Conservation (phyloP, 2,113 vertebrate species). For the Hassar affinis region DNA sequence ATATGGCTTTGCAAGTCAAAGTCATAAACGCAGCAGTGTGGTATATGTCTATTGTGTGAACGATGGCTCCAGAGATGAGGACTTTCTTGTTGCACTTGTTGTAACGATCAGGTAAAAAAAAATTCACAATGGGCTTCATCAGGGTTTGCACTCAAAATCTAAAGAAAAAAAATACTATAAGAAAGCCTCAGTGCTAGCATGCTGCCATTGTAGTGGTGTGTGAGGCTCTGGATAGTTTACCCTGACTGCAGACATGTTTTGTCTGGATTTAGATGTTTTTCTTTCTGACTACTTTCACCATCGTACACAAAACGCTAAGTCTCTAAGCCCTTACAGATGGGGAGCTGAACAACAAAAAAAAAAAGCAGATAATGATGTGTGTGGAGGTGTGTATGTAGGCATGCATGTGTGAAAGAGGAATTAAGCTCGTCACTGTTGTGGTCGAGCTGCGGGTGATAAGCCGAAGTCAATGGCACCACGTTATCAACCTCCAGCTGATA, state of each 20-base stretch:
- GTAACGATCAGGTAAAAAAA: not conserved
- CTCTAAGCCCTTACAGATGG: slow-evolving; percentile 4
- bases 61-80: slow-evolving; percentile 7
- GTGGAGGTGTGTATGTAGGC: slow-evolving; percentile 19
- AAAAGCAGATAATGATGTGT: not conserved
- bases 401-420: slow-evolving; percentile 21
- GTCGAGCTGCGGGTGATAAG: slow-evolving; percentile 41
- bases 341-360: not conserved
- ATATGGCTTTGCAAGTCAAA: slow-evolving; percentile 30
- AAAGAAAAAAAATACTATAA: not conserved
- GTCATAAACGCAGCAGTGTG: slow-evolving; percentile 5
- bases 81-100: slow-evolving; percentile 1
- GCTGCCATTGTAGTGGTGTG: not conserved
- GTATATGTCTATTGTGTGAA: slow-evolving; percentile 5
- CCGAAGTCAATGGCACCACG: slow-evolving; percentile 47
- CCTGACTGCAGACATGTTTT: slow-evolving; percentile 23
- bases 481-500: slow-evolving; percentile 51
- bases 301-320: slow-evolving; percentile 17
- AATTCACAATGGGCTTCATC: not conserved
- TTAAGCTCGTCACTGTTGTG: slow-evolving; percentile 39
- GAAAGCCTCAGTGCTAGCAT: not conserved
- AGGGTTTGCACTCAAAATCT: not conserved
- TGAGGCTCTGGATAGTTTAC: slow-evolving; percentile 24
- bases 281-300: slow-evolving; percentile 12
- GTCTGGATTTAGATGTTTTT: slow-evolving; percentile 24